Base-by-base conservation (phyloP, 2,888 invertebrate species). In the Cryptus armator region DNA sequence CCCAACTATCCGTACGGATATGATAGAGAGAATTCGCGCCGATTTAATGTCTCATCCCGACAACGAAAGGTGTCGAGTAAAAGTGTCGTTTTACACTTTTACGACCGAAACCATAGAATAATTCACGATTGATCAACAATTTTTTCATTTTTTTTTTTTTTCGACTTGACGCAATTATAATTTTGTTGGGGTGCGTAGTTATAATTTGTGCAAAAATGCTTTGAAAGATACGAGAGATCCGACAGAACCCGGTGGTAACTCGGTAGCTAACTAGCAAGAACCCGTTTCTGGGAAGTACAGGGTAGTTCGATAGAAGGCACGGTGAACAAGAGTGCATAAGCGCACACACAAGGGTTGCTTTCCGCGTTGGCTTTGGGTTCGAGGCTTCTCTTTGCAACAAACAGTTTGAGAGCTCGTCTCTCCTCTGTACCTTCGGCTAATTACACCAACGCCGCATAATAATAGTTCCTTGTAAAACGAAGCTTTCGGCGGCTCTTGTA, bases 371-470 rank as follows among this genome's bases (percentile, higher is more conserved):
- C 71, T 56, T 71, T 59, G 46, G 66, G 70, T 81, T 19, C 64
- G 48, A 71, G 37, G 83, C 67, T 59, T 76, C 83, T 79, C 78
- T 84, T 75, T 85, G 79, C 66, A 72, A 56, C 81, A 85, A 78
- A 71, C 78, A 64, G 24, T 53, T 78, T 59, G 29, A 70, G 29
- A 70, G 51, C 46, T 71, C 76, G 51, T 46, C 72, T 84, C 80
- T 71, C 76, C 46, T 46, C 72, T 84, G 78, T 85, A 85, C 85
- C 83, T 85, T 88, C 88, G 85, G 88, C 89, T 92, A 92, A 92
- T 92, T 92, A 92, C 90, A 90, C 86, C 88, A 87, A 90, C 88
- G 89, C 90, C 89, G 87, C 89, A 86, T 82, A 85, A 85, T 85
- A 81, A 82, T 76, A 87, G 88, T 87, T 87, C 79, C 82, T 84